Conservation (phyloP, 2,888 invertebrate genomes). For the Erebia epiphron region DNA sequence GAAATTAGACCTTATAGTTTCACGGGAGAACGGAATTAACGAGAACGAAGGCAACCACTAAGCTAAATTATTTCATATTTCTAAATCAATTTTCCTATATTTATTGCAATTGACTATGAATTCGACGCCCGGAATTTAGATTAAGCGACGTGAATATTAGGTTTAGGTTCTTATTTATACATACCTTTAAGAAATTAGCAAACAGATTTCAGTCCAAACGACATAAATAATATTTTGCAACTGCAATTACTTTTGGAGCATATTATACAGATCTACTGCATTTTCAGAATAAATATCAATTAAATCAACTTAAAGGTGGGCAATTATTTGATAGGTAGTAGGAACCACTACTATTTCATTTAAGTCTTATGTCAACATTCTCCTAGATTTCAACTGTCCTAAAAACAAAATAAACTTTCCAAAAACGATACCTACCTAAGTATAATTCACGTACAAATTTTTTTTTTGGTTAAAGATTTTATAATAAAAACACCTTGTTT, state of each 20-base stretch:
- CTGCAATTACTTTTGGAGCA: background rate
- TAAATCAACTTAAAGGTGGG: background rate
- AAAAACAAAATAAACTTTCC: background rate
- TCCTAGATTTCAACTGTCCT: background rate
- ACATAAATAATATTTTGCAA: slow-evolving; percentile 32
- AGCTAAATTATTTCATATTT: too few species aligned
- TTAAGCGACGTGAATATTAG: slow-evolving; percentile 26
- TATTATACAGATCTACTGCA: background rate
- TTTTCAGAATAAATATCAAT: slow-evolving; percentile 13
- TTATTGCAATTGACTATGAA: slow-evolving; percentile 27
- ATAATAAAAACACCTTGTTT: slow-evolving; percentile 6
- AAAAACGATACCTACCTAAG: background rate
- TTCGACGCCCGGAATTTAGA: slow-evolving; percentile 29
- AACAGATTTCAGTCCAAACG: slow-evolving; percentile 23
- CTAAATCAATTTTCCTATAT: background rate
- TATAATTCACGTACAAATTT: background rate
- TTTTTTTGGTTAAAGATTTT: background rate
- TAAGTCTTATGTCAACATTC: background rate
- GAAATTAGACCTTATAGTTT: too few species aligned
- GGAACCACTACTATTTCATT: too few species aligned
- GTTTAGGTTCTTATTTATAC: slow-evolving; percentile 1
- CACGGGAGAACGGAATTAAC: too few species aligned
- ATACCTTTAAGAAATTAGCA: slow-evolving; percentile 24
- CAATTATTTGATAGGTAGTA: too few species aligned
- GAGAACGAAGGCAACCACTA: too few species aligned